Evolutionary conservation across 2,113 vertebrate genomes (phyloP), one percentile per base, ranked within the genome.

Genomic region (Heterochromis multidens): DNA sequence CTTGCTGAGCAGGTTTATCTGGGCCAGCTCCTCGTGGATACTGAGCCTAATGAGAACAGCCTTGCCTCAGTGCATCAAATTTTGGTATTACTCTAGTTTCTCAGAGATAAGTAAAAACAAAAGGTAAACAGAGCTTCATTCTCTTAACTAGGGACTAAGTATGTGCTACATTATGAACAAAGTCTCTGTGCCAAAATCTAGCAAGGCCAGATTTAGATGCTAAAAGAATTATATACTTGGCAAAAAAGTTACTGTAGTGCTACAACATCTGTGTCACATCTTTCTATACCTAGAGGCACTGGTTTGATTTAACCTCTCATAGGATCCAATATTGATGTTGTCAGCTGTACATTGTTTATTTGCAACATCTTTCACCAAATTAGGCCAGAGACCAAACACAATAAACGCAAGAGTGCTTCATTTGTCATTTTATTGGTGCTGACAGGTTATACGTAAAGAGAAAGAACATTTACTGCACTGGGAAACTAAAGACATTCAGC

Each of bases 1-100:
- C 81, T 89, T 88, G 90, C 92, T 91, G 91, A 91, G 89, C 84
- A 90, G 79, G 86, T 92, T 93, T 94, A 93, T 93, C 90, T 93
- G 91, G 93, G 91, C 93, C 92, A 93, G 86, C 89, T 92, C 93
- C 89, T 88, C 54, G 3, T 78, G 90, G 90, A 93, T 92, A 88
- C 82, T 49, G 85, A 90, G 87, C 61, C 88, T 88, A 91, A 93
- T 86, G 89, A 95, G 87, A 90, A 83, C 88, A 89, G 85, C 83
- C 58, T 87, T 7, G 29, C 70, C 76, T 90, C 56, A 57, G 31
- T 82, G 83, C 83, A 83, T 90, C 88, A 86, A 33, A 85, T 82
- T 83, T 60, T 81, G 29, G 21, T 72, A 54, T 74, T 77, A 23
- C 54, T 84, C 79, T 72, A 31, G 35, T 87, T 83, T 89, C 81